Percentiles rank a stretch among this genome's conserved stretches.
phyloP scores from a whole-genome alignment of 2,113 vertebrate genomes.

The Gorsachius goisagi region DNA sequence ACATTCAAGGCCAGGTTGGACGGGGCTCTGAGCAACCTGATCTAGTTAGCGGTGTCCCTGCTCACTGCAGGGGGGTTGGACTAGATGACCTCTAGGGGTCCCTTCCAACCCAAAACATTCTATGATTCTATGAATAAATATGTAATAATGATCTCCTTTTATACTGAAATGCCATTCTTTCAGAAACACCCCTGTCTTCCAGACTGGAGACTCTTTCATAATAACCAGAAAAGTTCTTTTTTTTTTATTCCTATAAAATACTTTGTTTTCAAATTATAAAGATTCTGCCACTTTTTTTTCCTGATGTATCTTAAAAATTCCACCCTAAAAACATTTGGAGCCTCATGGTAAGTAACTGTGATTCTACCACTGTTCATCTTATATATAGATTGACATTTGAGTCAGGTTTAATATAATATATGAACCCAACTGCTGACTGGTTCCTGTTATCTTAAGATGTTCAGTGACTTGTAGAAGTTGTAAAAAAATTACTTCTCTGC shows the following conservation, averaged over 20 bases:
- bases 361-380: background rate
- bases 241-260: background rate
- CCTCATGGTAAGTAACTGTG: background rate
- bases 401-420: slow-evolving; percentile 20
- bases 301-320: background rate
- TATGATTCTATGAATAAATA: background rate
- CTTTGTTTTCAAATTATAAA: background rate
- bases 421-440: background rate
- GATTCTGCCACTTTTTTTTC: background rate
- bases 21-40: too few species aligned
- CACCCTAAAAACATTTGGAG: background rate
- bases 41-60: too few species aligned
- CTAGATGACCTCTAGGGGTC: too few species aligned
- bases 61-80: too few species aligned
- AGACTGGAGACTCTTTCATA: background rate
- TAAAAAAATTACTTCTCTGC: background rate
- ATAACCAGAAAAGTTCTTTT: background rate
- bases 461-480: background rate
- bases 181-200: background rate
- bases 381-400: slow-evolving; percentile 6
- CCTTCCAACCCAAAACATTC: too few species aligned
- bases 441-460: background rate
- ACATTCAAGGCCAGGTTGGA: too few species aligned
- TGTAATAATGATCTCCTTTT: background rate
- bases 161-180: background rate